A percentile compares a stretch with the other conserved stretches of the same genome.
Evolutionary conservation across 2,888 invertebrate species (phyloP).

Genomic region (Carpatolechia fugitivella): DNA sequence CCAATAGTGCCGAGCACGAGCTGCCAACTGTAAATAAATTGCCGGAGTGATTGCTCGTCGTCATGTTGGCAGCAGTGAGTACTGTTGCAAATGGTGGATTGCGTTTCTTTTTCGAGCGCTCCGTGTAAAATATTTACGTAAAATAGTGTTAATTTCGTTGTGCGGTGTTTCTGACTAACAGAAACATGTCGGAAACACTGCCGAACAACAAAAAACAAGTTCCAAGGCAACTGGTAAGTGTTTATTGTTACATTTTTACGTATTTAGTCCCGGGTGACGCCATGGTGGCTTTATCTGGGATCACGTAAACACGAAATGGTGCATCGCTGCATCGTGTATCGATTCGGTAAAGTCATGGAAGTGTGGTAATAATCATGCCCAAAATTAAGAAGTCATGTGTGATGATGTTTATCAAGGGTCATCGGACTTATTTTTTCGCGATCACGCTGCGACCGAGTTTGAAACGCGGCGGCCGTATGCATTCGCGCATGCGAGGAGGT

Average conservation of each 20-base stretch:
- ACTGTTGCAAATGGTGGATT: constrained; percentile 79
- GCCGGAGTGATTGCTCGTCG: constrained; percentile 63
- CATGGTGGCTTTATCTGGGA: constrained; percentile 82
- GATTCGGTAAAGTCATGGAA: constrained; percentile 64
- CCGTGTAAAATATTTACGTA: constrained; percentile 80
- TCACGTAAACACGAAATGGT: constrained; percentile 82
- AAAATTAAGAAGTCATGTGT: constrained; percentile 36
- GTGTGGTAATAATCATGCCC: constrained; percentile 39
- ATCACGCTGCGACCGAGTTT: constrained; percentile 73
- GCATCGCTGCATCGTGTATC: constrained; percentile 79
- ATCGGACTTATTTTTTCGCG: constrained; percentile 66
- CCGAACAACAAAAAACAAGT: constrained; percentile 79
- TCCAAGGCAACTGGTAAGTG: constrained; percentile 82
- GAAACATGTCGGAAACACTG: constrained; percentile 81
- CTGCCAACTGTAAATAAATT: constrained; percentile 56
- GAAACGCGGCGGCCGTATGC: constrained; percentile 76
- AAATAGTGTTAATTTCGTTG: constrained; percentile 75
- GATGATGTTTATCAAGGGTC: constrained; percentile 55
- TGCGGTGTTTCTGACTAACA: constrained; percentile 76
- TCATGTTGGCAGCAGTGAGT: constrained; percentile 74
- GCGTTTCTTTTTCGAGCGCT: constrained; percentile 79
- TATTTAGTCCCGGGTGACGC: constrained; percentile 81
- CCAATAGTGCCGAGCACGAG: constrained; percentile 54
- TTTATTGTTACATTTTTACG: constrained; percentile 73
- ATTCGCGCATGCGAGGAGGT: constrained; percentile 77